These are phyloP conservation scores for Urocolius indicus DNA, from an alignment of 2,113 vertebrate species.

Conservation along the genomic window DNA sequence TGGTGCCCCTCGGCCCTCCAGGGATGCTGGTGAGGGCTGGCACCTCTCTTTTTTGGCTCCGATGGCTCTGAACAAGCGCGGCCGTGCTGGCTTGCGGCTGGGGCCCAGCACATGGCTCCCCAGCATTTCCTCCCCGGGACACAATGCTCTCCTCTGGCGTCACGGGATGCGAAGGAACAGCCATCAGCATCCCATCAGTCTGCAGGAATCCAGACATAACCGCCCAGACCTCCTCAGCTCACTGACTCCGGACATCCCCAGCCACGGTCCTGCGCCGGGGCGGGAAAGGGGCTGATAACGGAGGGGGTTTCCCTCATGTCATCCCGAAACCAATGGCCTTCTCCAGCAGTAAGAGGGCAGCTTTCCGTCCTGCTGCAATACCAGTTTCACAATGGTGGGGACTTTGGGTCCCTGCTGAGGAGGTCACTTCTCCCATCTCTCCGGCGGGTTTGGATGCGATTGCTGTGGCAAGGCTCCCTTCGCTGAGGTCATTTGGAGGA, in stretches of 20 bases:
- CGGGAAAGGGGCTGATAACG: too few species aligned
- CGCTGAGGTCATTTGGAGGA: background rate
- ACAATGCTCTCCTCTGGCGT: background rate
- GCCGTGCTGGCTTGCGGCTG: background rate
- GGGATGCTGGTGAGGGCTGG: too few species aligned
- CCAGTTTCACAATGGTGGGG: background rate
- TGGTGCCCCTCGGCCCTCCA: background rate
- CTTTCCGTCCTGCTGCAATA: background rate
- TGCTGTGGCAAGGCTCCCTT: background rate
- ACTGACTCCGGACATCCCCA: fast-evolving
- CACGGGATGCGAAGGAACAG: background rate
- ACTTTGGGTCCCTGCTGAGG: background rate
- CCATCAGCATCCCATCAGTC: background rate
- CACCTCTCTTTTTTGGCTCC: background rate
- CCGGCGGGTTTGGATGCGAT: background rate
- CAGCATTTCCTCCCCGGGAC: background rate
- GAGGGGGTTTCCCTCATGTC: background rate
- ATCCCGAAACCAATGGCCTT: background rate
- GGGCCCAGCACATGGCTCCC: background rate
- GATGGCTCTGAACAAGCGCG: background rate
- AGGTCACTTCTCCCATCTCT: background rate
- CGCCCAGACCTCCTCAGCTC: background rate
- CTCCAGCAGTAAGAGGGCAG: background rate
- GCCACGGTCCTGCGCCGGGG: too few species aligned
- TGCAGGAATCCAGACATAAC: background rate